phyloP scores from a whole-genome alignment of 2,888 invertebrate species.

The Labia minor region DNA sequence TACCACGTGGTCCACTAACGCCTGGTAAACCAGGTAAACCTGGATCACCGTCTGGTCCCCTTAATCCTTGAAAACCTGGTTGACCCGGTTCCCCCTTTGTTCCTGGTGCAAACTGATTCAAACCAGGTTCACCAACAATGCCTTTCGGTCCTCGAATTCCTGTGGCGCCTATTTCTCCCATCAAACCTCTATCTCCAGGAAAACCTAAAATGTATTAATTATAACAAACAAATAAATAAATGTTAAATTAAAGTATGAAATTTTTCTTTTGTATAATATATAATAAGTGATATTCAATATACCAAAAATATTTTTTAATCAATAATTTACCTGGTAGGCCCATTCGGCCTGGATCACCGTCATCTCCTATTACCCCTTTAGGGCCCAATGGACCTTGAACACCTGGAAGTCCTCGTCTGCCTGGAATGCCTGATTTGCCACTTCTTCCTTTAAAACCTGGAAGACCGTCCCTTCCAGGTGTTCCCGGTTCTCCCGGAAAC shows the following conservation, averaged over 20 bases:
- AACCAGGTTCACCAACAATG: conserved; percentile 40
- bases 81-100: conserved; percentile 42
- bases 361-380: conserved; percentile 28
- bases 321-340: conserved; percentile 28
- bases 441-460: conserved; percentile 24
- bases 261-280: too few species aligned
- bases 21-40: conserved; percentile 44
- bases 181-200: conserved; percentile 38
- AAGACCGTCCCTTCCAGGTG: conserved; percentile 28
- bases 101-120: conserved; percentile 32
- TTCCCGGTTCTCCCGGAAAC: conserved; percentile 30
- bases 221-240: too few species aligned
- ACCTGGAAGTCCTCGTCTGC: conserved; percentile 29
- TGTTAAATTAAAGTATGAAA: too few species aligned
- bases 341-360: conserved; percentile 31
- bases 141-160: conserved; percentile 44
- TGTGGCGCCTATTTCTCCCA: conserved; percentile 28
- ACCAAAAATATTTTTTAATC: background rate
- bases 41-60: conserved; percentile 44
- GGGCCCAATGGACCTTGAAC: conserved; percentile 28
- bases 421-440: conserved; percentile 26
- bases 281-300: background rate
- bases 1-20: background rate
- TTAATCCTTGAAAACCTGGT: conserved; percentile 37
- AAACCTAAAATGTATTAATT: conserved; percentile 31